Conservation (phyloP, 2,888 invertebrate genomes). For the Lydus trimaculatus region DNA sequence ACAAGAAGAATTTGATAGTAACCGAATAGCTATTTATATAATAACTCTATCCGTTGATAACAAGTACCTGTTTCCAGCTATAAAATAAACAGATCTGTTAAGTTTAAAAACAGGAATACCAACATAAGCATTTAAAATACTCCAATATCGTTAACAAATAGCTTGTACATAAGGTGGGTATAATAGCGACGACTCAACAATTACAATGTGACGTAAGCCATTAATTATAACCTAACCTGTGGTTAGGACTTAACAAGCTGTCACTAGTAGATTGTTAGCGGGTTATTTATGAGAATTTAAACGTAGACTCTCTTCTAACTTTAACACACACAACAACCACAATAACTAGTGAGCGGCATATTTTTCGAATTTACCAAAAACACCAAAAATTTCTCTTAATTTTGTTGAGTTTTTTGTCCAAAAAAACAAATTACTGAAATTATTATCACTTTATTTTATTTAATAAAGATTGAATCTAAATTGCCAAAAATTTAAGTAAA, state of each 20-base stretch:
- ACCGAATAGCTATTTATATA: too few species aligned
- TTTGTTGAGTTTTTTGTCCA: too few species aligned
- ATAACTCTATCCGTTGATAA: not conserved
- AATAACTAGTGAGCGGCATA: constrained; percentile 37
- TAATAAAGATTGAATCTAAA: not conserved
- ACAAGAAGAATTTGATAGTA: too few species aligned
- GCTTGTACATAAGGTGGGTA: constrained; percentile 55
- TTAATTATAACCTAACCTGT: constrained; percentile 65
- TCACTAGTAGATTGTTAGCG: constrained; percentile 63
- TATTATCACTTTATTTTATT: not conserved
- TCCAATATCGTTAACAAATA: constrained; percentile 59
- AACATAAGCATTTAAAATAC: constrained; percentile 56
- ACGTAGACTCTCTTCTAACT: constrained; percentile 55
- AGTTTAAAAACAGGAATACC: constrained; percentile 40
- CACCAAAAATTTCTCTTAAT: too few species aligned
- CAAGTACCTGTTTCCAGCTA: not conserved
- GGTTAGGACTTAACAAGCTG: constrained; percentile 65
- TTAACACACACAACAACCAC: constrained; percentile 20
- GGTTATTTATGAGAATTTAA: constrained; percentile 64
- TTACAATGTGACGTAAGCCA: constrained; percentile 62
- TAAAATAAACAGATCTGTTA: constrained; percentile 11
- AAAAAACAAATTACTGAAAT: not conserved
- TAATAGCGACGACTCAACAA: constrained; percentile 62
- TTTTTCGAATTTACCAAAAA: not conserved
- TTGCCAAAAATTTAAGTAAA: not conserved